Evolutionary conservation across 2,797 vertebrate species (phyloP), one percentile per base, ranked within the genome.

Genomic region (Pseudocheirus occidentalis): DNA sequence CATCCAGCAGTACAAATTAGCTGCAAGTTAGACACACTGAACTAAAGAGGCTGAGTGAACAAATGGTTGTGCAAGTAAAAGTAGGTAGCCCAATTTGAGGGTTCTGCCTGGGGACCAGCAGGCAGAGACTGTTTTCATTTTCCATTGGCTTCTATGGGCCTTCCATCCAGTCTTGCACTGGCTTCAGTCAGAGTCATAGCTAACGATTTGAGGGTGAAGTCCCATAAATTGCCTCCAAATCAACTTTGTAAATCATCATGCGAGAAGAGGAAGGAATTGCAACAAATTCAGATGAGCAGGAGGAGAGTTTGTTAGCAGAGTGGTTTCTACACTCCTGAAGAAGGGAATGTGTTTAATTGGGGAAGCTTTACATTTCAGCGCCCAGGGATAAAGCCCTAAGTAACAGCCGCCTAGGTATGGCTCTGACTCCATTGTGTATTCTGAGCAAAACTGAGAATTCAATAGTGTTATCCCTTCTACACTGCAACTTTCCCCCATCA

Each of bases 1-100:
- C 99, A 99, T 99, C 99, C 99, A 99, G 99, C 99, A 99, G 99
- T 99, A 99, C 99, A 99, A 99, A 99, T 99, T 99, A 99, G 99
- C 99, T 99, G 99, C 99, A 99, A 99, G 99, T 99, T 99, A 99
- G 99, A 99, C 99, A 99, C 99, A 99, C 99, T 99, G 99, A 99
- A 99, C 99, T 99, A 99, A 99, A 99, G 99, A 98, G 98, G 98
- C 98, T 99, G 98, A 99, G 98, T 99, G 98, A 99, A 99, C 98
- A 34, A 31, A 34, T 62, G 31, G 31, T 66, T 34, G 4, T 66
- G 34, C 34, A 66, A 66, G 34, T 62, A 34, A 62, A 4, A 62
- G 12, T n/a, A 66, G 34, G 12, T n/a, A 66, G 34, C 62, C 34
- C 62, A 66, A 1, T 13, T 14, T 66, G 62, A 66, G 34, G 5